Percentiles rank a stretch among this genome's conserved stretches.
phyloP scores from a whole-genome alignment of 2,888 invertebrate genomes.

The Drepanosiphum platanoidis region DNA sequence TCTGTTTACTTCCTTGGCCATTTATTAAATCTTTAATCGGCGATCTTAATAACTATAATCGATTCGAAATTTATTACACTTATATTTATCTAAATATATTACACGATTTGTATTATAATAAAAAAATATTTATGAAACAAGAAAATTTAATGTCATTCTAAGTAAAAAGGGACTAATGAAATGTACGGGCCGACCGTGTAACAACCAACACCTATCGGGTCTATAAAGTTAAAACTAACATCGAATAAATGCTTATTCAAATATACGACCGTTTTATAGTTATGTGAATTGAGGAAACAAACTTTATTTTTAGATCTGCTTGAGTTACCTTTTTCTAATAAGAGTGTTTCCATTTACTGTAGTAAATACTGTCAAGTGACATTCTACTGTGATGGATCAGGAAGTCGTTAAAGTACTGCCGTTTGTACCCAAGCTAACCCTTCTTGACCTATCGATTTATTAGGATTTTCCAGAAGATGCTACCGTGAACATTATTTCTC shows the following conservation, averaged over 20 bases:
- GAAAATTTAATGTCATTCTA: no score
- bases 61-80: background rate
- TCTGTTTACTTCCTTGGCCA: background rate
- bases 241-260: background rate
- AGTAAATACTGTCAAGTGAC: constrained; percentile 31
- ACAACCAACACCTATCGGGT: background rate
- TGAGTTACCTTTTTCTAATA: background rate
- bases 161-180: no score
- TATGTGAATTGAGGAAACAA: background rate
- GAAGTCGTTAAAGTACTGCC: constrained; percentile 29
- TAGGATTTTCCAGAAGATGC: constrained; percentile 27
- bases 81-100: background rate
- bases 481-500: constrained; percentile 35
- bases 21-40: background rate
- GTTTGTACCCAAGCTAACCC: constrained; percentile 29
- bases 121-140: background rate
- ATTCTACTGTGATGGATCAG: constrained; percentile 44
- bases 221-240: background rate
- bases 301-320: constrained; percentile 11
- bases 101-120: background rate
- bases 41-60: background rate
- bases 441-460: constrained; percentile 52
- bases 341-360: background rate
- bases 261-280: background rate
- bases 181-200: no score